Conservation (phyloP, 2,888 invertebrate species). For the Anthrax anthrax region DNA sequence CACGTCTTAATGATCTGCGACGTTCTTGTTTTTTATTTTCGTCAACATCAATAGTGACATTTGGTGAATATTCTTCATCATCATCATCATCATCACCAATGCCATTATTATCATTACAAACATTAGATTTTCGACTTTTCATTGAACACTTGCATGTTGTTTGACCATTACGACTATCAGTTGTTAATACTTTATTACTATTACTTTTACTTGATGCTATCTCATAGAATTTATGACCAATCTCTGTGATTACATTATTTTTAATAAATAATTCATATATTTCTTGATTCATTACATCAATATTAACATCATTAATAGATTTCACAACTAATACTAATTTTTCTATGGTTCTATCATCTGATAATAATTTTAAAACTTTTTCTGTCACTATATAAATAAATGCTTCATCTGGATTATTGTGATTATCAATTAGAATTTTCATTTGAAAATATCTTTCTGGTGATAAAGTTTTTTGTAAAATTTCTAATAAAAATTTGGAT, state of each 20-base stretch:
- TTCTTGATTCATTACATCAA: neutral
- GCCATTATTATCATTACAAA: neutral
- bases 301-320: neutral
- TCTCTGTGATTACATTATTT: neutral
- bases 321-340: neutral
- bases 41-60: neutral
- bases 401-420: neutral
- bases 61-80: slow-evolving; percentile 3
- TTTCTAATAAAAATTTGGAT: neutral
- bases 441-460: neutral
- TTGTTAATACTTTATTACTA: neutral
- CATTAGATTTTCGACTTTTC: neutral
- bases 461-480: neutral
- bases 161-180: neutral
- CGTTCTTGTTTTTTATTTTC: neutral
- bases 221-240: neutral
- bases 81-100: slow-evolving; percentile 1
- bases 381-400: neutral
- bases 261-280: slow-evolving; percentile 1
- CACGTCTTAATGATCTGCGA: slow-evolving; percentile 1
- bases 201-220: neutral
- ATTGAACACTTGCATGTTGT: too few species aligned
- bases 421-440: neutral
- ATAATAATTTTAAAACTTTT: neutral
- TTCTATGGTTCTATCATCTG: neutral